Evolutionary conservation across 2,113 vertebrate species (phyloP).

Genomic region (Clarias batrachus): DNA sequence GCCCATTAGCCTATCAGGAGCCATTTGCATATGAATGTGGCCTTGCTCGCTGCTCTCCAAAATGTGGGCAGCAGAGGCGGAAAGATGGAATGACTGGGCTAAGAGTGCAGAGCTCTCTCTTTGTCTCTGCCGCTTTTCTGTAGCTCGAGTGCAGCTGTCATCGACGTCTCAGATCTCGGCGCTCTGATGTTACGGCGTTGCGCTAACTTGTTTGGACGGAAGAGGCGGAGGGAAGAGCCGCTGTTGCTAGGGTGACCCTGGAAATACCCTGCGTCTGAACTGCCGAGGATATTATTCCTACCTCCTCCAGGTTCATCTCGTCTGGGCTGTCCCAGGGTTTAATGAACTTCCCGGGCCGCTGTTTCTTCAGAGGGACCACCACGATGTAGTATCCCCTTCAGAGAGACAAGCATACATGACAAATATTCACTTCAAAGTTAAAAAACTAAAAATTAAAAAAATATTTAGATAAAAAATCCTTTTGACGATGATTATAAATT

Average conservation of each 20-base stretch:
- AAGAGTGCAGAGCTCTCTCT: slow-evolving; percentile 22
- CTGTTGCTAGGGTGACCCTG: background rate
- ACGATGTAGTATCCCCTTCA: slow-evolving; percentile 95
- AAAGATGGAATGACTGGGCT: slow-evolving; percentile 38
- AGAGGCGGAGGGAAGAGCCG: background rate
- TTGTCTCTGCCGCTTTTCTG: slow-evolving; percentile 21
- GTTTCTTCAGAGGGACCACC: slow-evolving; percentile 97
- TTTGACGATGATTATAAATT: background rate
- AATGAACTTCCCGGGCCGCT: slow-evolving; percentile 88
- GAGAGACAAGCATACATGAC: background rate
- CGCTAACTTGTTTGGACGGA: background rate
- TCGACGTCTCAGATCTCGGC: slow-evolving; percentile 20
- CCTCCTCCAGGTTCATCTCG: slow-evolving; percentile 98
- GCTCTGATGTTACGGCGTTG: background rate
- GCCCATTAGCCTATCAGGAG: slow-evolving; percentile 37
- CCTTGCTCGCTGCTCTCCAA: slow-evolving; percentile 19
- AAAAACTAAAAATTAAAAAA: too few relatives aligned
- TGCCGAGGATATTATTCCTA: slow-evolving; percentile 74
- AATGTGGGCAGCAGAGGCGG: slow-evolving; percentile 41
- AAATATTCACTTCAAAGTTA: background rate
- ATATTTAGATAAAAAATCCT: background rate
- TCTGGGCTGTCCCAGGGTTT: slow-evolving; percentile 96
- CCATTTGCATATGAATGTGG: slow-evolving; percentile 49
- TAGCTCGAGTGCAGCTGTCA: slow-evolving; percentile 11
- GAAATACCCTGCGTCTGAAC: background rate